phyloP scores from a whole-genome alignment of 2,797 vertebrate genomes.

The Leucoraja ocellata region DNA sequence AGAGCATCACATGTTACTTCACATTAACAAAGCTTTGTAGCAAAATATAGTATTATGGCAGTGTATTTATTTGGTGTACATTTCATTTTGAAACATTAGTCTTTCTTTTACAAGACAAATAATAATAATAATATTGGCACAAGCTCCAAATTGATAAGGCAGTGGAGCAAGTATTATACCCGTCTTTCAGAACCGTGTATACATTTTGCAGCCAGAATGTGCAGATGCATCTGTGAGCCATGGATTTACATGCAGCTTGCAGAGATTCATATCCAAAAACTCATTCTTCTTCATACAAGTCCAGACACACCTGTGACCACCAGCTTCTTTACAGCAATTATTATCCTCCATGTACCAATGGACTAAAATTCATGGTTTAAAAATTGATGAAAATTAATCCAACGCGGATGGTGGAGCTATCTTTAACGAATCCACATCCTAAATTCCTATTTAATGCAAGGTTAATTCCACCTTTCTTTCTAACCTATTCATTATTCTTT shows the following conservation, averaged over 20 bases:
- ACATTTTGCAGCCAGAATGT: background rate
- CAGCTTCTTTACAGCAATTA: background rate
- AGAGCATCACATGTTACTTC: background rate
- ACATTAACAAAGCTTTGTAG: background rate
- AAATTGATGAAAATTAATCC: background rate
- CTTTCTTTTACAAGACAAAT: background rate
- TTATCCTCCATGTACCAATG: constrained; percentile 25
- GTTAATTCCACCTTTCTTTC: background rate
- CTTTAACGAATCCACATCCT: background rate
- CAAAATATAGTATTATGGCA: background rate
- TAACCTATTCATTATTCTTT: background rate
- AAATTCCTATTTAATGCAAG: background rate
- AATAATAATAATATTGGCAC: background rate
- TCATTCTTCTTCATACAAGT: constrained; percentile 8
- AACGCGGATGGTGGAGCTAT: too few relatives aligned
- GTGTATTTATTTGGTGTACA: background rate
- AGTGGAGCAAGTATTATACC: background rate
- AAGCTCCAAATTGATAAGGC: background rate
- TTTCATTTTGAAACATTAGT: background rate
- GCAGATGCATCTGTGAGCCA: background rate
- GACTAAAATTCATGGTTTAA: constrained; percentile 24
- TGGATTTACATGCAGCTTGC: background rate
- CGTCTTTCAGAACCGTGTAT: background rate
- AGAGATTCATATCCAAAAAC: background rate
- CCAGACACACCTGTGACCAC: background rate